Evolutionary conservation across 2,797 vertebrate species (phyloP).

Genomic region (Catharus ustulatus): DNA sequence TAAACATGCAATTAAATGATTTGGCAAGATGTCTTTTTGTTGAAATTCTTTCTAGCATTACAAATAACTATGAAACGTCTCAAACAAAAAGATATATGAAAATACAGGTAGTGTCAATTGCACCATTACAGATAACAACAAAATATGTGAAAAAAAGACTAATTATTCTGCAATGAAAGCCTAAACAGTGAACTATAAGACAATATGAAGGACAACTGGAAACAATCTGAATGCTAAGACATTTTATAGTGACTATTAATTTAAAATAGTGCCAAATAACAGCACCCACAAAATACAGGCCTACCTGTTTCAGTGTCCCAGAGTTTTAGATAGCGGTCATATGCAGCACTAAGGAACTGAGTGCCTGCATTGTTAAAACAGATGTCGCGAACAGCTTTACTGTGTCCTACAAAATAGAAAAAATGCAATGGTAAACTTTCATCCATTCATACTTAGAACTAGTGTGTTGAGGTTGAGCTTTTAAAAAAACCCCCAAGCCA

Average conservation of each 20-base stretch:
- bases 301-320: constrained; percentile 98
- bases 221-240: background rate
- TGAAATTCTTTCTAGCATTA: background rate
- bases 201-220: background rate
- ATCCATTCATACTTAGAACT: background rate
- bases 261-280: background rate
- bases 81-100: background rate
- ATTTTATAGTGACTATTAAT: background rate
- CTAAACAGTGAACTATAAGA: background rate
- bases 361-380: constrained; percentile 94
- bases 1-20: background rate
- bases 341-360: constrained; percentile 93
- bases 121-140: background rate
- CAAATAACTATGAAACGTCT: background rate
- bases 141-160: background rate
- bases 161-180: background rate
- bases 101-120: background rate
- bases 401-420: constrained; percentile 83
- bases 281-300: background rate
- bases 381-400: constrained; percentile 97
- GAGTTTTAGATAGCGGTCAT: constrained; percentile 95
- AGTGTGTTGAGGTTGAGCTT: background rate
- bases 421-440: background rate
- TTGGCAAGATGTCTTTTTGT: background rate
- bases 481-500: background rate